Evolutionary conservation across 2,113 vertebrate genomes (phyloP).

Genomic region (Heteronetta atricapilla): DNA sequence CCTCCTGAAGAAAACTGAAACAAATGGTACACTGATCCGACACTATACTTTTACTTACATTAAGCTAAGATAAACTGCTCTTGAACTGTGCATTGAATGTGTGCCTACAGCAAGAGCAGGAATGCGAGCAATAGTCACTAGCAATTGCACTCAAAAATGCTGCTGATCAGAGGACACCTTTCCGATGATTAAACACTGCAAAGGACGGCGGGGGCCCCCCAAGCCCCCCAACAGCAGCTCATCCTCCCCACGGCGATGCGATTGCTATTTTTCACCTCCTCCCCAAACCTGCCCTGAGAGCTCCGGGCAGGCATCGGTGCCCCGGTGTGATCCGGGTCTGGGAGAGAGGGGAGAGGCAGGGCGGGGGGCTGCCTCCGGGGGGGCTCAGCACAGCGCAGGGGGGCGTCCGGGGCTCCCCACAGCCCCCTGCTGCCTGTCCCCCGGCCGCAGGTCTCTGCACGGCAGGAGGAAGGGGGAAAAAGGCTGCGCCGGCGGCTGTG

Average conservation of each 20-base stretch:
- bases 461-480: not conserved
- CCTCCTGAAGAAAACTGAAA: constrained; percentile 62
- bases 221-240: not conserved
- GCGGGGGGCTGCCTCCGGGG: not conserved
- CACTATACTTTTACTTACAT: constrained; percentile 70
- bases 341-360: not conserved
- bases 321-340: not conserved
- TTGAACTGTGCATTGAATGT: constrained; percentile 59
- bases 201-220: not conserved
- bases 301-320: not conserved
- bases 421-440: not conserved
- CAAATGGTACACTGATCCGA: constrained; percentile 66
- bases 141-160: constrained; percentile 29
- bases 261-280: not conserved
- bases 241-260: constrained; percentile 11
- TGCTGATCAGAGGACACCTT: constrained; percentile 5
- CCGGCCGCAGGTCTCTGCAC: not conserved
- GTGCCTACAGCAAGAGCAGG: constrained; percentile 67
- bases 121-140: constrained; percentile 10
- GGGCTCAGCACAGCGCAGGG: too few species aligned
- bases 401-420: not conserved
- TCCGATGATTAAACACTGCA: not conserved
- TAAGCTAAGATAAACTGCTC: constrained; percentile 75
- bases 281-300: not conserved
- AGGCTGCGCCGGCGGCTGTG: not conserved